Conservation (phyloP, 2,797 vertebrate genomes). For the Eutrigla gurnardus region DNA sequence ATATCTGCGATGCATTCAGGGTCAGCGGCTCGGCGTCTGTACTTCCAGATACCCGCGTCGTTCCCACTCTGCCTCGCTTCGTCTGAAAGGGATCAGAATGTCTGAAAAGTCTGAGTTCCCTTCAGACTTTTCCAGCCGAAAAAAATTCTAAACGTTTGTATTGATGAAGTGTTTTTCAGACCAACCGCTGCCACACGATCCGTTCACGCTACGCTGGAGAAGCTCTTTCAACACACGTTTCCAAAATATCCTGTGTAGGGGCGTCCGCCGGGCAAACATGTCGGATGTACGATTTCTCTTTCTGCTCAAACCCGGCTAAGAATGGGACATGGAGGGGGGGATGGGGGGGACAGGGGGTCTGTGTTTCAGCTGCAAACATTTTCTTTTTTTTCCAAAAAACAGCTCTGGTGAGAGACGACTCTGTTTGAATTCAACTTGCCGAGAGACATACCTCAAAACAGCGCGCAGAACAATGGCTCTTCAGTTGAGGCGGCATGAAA, state of each 20-base stretch:
- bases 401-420: conserved; percentile 74
- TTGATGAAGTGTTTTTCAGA: conserved; percentile 67
- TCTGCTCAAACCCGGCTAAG: conserved; percentile 62
- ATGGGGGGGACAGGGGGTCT: conserved; percentile 38
- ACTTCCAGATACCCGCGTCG: conserved; percentile 65
- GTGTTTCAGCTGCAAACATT: conserved; percentile 66
- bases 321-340: conserved; percentile 64
- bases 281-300: conserved; percentile 58
- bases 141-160: conserved; percentile 58
- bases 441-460: conserved; percentile 83
- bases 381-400: conserved; percentile 49
- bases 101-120: conserved; percentile 61
- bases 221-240: conserved; percentile 70
- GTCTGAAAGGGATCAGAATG: conserved; percentile 68
- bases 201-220: conserved; percentile 71
- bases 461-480: conserved; percentile 75
- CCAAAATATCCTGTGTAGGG: conserved; percentile 77
- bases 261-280: conserved; percentile 67
- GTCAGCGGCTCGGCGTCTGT: conserved; percentile 67
- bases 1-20: conserved; percentile 48
- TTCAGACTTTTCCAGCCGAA: conserved; percentile 57
- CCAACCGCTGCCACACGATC: conserved; percentile 50
- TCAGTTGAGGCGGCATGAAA: conserved; percentile 73
- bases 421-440: conserved; percentile 77
- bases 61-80: conserved; percentile 76